A percentile compares a stretch with the other conserved stretches of the same genome.
Conservation (phyloP, 2,113 vertebrate species). For the Phyllostomus discolor region DNA sequence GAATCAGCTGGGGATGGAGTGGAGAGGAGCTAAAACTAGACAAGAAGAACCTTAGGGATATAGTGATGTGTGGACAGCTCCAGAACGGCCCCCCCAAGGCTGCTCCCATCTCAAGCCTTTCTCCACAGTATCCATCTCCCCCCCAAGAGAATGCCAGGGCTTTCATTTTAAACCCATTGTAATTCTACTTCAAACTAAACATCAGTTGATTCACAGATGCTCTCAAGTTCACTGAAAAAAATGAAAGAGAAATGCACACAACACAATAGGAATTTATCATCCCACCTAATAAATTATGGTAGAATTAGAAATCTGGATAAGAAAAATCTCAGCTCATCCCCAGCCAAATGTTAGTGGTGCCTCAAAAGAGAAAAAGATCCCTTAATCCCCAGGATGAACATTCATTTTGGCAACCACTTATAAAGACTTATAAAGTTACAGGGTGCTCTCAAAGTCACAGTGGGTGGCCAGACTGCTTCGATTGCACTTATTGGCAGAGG, state of each 20-base stretch:
- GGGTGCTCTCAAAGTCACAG: background rate
- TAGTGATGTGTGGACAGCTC: background rate
- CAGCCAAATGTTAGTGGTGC: background rate
- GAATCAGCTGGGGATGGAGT: background rate
- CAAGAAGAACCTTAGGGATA: background rate
- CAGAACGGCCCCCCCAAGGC: background rate
- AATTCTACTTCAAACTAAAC: background rate
- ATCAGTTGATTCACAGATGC: background rate
- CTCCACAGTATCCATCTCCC: background rate
- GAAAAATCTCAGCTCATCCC: background rate
- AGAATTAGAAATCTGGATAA: constrained; percentile 22
- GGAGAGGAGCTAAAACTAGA: background rate
- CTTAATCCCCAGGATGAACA: constrained; percentile 15
- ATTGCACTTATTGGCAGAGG: background rate
- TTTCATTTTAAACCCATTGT: background rate
- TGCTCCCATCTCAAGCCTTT: background rate
- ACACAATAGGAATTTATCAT: background rate
- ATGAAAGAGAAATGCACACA: constrained; percentile 7
- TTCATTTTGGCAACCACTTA: background rate
- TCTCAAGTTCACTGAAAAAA: constrained; percentile 37
- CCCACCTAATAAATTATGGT: background rate
- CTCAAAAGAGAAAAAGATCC: constrained; percentile 32
- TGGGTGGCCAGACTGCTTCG: background rate
- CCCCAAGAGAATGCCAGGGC: background rate
- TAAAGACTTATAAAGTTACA: background rate